Conservation (phyloP, 2,888 invertebrate species). For the Gryllus longicercus region DNA sequence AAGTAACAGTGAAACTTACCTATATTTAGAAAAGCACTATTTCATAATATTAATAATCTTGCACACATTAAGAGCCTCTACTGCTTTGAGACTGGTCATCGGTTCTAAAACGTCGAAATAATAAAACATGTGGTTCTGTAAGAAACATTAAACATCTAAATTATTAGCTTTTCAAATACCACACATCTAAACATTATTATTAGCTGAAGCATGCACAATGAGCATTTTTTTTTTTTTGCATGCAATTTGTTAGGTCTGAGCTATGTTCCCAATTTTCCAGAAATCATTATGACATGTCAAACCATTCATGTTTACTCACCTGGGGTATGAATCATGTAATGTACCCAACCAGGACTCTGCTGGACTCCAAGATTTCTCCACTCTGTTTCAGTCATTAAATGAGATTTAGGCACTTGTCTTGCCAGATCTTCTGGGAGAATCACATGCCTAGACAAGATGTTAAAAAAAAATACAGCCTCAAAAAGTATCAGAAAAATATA, state of each 20-base stretch:
- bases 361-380: conserved; percentile 94
- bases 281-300: neutral
- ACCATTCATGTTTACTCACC: conserved; percentile 45
- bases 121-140: conserved; percentile 77
- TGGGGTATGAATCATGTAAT: conserved; percentile 88
- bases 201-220: no score
- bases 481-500: neutral
- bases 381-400: conserved; percentile 90
- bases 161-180: no score
- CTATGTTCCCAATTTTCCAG: neutral
- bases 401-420: conserved; percentile 79
- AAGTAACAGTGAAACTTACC: no score
- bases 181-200: no score
- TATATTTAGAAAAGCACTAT: no score
- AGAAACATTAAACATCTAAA: conserved; percentile 26
- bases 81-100: neutral
- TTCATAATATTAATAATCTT: no score
- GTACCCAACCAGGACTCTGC: conserved; percentile 87
- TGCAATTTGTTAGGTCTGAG: neutral
- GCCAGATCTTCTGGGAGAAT: conserved; percentile 83
- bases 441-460: conserved; percentile 67
- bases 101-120: conserved; percentile 62
- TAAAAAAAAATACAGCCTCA: neutral
- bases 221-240: no score
- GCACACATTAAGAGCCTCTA: neutral